Evolutionary conservation across 1,140 invertebrate genomes (phyloP), one percentile per base, ranked within the genome.

Genomic region (Cheumatopsyche charites): DNA sequence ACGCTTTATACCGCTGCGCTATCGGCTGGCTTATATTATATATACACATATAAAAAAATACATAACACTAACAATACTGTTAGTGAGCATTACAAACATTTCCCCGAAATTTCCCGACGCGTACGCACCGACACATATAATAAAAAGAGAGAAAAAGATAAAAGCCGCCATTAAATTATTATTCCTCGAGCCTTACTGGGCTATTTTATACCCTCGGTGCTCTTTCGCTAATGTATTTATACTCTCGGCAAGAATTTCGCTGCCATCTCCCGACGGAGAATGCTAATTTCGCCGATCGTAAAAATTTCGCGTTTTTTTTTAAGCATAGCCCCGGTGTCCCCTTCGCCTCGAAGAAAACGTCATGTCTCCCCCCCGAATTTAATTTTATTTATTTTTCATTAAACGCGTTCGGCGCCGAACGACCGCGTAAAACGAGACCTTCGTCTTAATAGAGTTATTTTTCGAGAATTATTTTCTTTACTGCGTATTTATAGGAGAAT

Each of bases 201-300:
- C 42, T 66, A 66, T 66, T 66, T 66, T 66, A 42, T 42, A 42
- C 42, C 43, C 43, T 19, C 55, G 12, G 17, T 58, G 55, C 17
- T 58, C 55, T 58, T 66, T 66, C 43, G 43, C 36, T 66, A 66
- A 66, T 66, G 63, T 66, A 66, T 66, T 66, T 66, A 66, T 66
- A 66, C 47, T 66, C 63, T 45, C 42, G 63, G 29, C 9, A 43
- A 63, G 62, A 63, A 43, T 63, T 63, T 63, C n/a, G 62, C 19
- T 36, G 36, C 62, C 23, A 21, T 43, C 13, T n/a, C 43, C 41
- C 62, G 23, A 23, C 43, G 63, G 62, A 49, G 43, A 49, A 66
- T 66, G 63, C 63, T 66, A 66, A 66, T 66, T 66, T 66, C 17
- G 21, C 17, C 6, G 55, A 58, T 58, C 55, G 55, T 58, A 58